Evolutionary conservation across 2,888 invertebrate genomes (phyloP).

Genomic region (Protonemura montana): DNA sequence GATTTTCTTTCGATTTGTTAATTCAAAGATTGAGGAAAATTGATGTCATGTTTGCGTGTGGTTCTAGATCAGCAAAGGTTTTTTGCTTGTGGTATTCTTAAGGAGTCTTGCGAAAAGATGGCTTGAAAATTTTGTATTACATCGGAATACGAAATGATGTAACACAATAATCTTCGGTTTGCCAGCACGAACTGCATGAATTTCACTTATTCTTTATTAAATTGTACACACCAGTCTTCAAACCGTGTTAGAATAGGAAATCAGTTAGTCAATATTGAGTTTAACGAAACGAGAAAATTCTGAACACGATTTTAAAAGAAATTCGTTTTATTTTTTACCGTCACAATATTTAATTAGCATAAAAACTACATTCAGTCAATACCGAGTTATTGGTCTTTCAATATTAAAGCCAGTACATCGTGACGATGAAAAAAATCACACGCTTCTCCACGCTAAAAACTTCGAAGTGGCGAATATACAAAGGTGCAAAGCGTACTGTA

Average conservation of each 20-base stretch:
- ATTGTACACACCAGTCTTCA: neutral
- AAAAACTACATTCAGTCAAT: neutral
- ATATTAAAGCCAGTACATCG: neutral
- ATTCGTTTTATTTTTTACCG: neutral
- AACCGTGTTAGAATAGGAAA: neutral
- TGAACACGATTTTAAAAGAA: neutral
- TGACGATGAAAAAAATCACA: neutral
- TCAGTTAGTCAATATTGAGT: neutral
- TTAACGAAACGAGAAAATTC: neutral
- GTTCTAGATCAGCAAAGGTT: neutral
- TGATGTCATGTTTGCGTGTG: neutral
- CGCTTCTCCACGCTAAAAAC: neutral
- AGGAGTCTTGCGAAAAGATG: neutral
- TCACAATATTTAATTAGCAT: slow-evolving; percentile 4
- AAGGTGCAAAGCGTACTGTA: slow-evolving; percentile 7
- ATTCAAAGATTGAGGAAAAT: neutral
- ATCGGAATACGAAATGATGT: neutral
- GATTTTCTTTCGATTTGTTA: neutral
- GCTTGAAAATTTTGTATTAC: neutral
- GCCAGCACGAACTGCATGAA: neutral
- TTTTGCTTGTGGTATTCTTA: neutral
- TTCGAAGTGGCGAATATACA: neutral
- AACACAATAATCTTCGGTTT: neutral
- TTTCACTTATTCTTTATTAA: neutral
- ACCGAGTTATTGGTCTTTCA: neutral